Conservation (phyloP, 2,113 vertebrate species). For the Nibea albiflora region DNA sequence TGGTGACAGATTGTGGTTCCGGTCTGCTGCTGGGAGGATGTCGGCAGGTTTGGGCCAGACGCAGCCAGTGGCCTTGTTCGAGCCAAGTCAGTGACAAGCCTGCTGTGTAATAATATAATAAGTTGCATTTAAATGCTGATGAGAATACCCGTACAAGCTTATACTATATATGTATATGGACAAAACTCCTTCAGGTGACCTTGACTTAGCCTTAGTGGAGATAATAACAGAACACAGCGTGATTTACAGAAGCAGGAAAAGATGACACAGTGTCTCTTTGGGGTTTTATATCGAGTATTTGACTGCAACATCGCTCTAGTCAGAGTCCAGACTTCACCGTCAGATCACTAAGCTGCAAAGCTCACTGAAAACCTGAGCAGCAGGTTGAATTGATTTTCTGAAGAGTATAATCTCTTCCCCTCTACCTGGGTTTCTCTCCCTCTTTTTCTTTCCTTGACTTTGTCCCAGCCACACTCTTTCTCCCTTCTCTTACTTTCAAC, state of each 20-base stretch:
- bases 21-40: slow-evolving; percentile 57
- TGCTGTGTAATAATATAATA: slow-evolving; percentile 52
- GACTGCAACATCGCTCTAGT: neutral
- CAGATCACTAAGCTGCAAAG: slow-evolving; percentile 30
- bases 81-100: slow-evolving; percentile 64
- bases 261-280: neutral
- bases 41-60: slow-evolving; percentile 45
- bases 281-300: neutral
- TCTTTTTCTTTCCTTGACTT: neutral
- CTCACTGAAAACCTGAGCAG: slow-evolving; percentile 39
- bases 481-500: slow-evolving; percentile 10
- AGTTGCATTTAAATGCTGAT: slow-evolving; percentile 15
- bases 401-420: slow-evolving; percentile 29
- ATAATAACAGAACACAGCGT: neutral
- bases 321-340: slow-evolving; percentile 7
- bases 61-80: slow-evolving; percentile 38
- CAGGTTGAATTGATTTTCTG: slow-evolving; percentile 52
- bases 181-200: slow-evolving; percentile 6
- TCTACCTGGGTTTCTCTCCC: slow-evolving; percentile 3
- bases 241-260: neutral
- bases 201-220: neutral
- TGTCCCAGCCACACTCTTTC: neutral
- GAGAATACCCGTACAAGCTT: neutral
- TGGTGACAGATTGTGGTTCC: slow-evolving; percentile 77
- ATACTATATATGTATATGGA: neutral